Evolutionary conservation across 2,888 invertebrate genomes (phyloP), one percentile per base, ranked within the genome.

Genomic region (Lumbricus terrestris): DNA sequence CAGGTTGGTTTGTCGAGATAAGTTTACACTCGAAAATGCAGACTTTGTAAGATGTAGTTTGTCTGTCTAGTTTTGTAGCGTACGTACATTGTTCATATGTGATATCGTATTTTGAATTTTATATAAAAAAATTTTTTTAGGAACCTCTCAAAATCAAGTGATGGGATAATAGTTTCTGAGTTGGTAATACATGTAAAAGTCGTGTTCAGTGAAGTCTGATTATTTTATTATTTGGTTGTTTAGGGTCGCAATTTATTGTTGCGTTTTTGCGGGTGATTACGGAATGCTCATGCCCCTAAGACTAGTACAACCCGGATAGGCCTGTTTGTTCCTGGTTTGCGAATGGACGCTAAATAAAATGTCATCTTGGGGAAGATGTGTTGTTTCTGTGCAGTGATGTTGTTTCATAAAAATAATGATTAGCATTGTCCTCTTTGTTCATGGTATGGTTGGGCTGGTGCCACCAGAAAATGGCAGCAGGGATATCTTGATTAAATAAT

Each of bases 1-100:
- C 93, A 90, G 92, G 94, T 94, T 42, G 23, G 37, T 37, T 37
- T 88, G 18, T 15, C 47, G 2, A 47, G 16, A 47, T 18, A 47
- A 47, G 47, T 47, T 5, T 23, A 23, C 40, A 47, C 8, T 2
- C 23, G 47, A 47, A 47, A 47, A 47, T 47, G 47, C 47, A 47
- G 47, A 47, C 23, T 47, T 23, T 47, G 47, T 23, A 47, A 47
- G 47, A 18, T 15, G 18, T 47, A 13, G 13, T 47, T 47, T 47
- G 47, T 20, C 23, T 1, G 47, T 47, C 23, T 47, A 23, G 47
- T 47, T 47, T 23, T 47, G 47, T 47, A 47, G 23, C 23, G 40
- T 40, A 40, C 16, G 40, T n/a, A n/a, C n/a, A n/a, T n/a, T n/a
- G n/a, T n/a, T n/a, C n/a, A n/a, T n/a, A n/a, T 47, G 42, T 42